Evolutionary conservation across 2,888 invertebrate species (phyloP).

Genomic region (Catocala fraxini): DNA sequence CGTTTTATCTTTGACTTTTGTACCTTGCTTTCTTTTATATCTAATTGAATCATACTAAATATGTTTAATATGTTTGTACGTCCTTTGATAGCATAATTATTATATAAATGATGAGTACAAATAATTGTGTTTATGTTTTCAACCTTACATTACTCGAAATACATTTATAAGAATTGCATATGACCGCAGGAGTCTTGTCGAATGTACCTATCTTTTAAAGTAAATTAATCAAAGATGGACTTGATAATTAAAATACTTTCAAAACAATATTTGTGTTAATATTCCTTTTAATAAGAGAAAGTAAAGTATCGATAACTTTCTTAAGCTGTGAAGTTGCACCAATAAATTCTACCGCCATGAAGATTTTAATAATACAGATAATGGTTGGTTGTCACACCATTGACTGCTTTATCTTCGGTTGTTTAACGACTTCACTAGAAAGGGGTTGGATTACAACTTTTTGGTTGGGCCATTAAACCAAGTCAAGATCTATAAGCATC

Average conservation of each 20-base stretch:
- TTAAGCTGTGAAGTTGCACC: conserved; percentile 7
- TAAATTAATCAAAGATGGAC: conserved; percentile 1
- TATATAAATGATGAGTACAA: too few relatives aligned
- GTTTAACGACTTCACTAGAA: not conserved
- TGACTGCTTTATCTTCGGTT: not conserved
- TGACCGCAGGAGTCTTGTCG: too few relatives aligned
- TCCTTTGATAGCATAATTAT: too few relatives aligned
- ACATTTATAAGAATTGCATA: too few relatives aligned
- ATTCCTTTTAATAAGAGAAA: not conserved
- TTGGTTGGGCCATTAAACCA: not conserved
- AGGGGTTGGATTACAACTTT: not conserved
- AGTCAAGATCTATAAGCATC: not conserved
- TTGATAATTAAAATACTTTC: conserved; percentile 10
- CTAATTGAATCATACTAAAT: too few relatives aligned
- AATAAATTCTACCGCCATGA: conserved; percentile 5
- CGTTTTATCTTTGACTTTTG: too few relatives aligned
- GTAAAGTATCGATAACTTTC: conserved; percentile 5
- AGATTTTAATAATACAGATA: conserved; percentile 10
- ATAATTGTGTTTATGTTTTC: too few relatives aligned
- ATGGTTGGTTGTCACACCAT: conserved; percentile 4
- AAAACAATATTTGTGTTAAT: conserved; percentile 7
- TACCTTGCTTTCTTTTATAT: too few relatives aligned
- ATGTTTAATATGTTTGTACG: too few relatives aligned
- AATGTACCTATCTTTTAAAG: too few relatives aligned
- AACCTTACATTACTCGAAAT: too few relatives aligned